Conservation (phyloP, 2,888 invertebrate genomes). For the Himalopsyche anomala region DNA sequence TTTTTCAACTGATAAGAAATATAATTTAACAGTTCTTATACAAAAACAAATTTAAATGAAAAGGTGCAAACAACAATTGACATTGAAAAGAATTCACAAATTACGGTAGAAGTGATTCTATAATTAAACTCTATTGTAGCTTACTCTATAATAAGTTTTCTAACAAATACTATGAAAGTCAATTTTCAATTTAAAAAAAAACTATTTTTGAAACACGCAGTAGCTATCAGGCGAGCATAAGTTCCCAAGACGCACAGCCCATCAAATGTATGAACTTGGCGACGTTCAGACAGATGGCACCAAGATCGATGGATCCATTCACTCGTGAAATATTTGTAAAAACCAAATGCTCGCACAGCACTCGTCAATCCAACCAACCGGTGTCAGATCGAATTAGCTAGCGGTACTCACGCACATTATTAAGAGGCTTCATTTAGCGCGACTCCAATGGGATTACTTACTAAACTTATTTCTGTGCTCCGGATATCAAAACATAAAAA, state of each 20-base stretch:
- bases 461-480: not conserved
- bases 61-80: too few relatives aligned
- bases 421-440: constrained; percentile 60
- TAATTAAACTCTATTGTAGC: too few relatives aligned
- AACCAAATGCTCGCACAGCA: constrained; percentile 47
- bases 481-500: constrained; percentile 5
- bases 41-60: too few relatives aligned
- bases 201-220: too few relatives aligned
- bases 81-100: too few relatives aligned
- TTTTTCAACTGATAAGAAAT: too few relatives aligned
- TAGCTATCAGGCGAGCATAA: not conserved
- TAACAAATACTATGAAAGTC: too few relatives aligned
- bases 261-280: constrained; percentile 1
- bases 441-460: constrained; percentile 46
- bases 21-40: too few relatives aligned
- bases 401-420: constrained; percentile 38
- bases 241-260: not conserved
- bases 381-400: constrained; percentile 56
- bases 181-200: too few relatives aligned
- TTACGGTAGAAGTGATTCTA: too few relatives aligned
- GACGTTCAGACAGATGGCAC: constrained; percentile 51
- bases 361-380: constrained; percentile 45
- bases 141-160: too few relatives aligned
- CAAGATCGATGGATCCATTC: constrained; percentile 59
- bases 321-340: constrained; percentile 54